phyloP scores from a whole-genome alignment of 2,113 vertebrate species.

The Anhinga anhinga region DNA sequence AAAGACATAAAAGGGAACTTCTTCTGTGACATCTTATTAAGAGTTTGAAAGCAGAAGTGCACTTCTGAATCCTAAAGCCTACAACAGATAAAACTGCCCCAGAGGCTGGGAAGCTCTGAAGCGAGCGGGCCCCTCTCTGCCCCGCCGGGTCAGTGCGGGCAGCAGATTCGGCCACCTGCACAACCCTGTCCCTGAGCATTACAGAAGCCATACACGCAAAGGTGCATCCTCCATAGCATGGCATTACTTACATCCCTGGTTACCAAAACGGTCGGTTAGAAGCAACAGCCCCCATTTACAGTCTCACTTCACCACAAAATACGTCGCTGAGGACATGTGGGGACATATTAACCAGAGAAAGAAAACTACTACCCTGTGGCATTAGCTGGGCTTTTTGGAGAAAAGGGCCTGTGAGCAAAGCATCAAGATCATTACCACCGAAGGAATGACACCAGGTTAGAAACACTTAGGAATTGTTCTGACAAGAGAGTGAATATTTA shows the following conservation, averaged over 20 bases:
- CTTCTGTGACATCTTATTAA: background rate
- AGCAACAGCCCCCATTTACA: background rate
- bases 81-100: fast-evolving
- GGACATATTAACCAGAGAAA: background rate
- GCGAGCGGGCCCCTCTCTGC: background rate
- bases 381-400: background rate
- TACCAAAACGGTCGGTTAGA: background rate
- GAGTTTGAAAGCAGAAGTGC: background rate
- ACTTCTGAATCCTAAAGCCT: background rate
- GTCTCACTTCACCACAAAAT: background rate
- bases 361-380: background rate
- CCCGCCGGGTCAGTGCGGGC: background rate
- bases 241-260: background rate
- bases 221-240: background rate
- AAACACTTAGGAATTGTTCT: background rate
- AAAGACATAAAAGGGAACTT: background rate
- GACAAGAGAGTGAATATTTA: background rate
- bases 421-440: background rate
- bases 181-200: background rate
- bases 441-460: background rate
- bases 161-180: background rate
- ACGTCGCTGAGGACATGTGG: background rate
- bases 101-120: background rate
- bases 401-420: background rate
- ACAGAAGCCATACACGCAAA: background rate